A percentile compares a stretch with the other conserved stretches of the same genome.
phyloP scores from a whole-genome alignment of 2,797 vertebrate species.

The Esox lucius region DNA sequence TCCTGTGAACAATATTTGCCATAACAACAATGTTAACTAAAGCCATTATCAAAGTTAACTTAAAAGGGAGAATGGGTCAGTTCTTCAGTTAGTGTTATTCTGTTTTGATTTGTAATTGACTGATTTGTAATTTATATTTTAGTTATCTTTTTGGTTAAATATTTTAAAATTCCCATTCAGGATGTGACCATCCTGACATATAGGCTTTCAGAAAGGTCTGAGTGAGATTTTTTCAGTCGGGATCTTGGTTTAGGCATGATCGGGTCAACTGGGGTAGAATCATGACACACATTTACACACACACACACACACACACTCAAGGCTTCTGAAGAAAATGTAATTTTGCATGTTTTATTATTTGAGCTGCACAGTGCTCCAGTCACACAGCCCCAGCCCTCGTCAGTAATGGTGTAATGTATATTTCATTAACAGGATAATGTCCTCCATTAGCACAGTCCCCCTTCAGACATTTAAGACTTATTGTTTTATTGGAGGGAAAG shows the following conservation, averaged over 20 bases:
- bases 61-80: background rate
- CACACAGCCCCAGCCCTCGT: slow-evolving; percentile 64
- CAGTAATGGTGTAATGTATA: slow-evolving; percentile 84
- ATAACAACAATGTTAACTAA: background rate
- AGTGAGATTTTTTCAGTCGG: slow-evolving; percentile 48
- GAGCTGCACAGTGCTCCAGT: slow-evolving; percentile 80
- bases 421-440: slow-evolving; percentile 88
- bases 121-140: background rate
- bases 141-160: slow-evolving; percentile 48
- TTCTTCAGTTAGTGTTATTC: slow-evolving; percentile 6
- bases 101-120: slow-evolving; percentile 17
- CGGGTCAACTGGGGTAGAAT: background rate
- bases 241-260: background rate
- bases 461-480: slow-evolving; percentile 79
- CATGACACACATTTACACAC: slow-evolving; percentile 4
- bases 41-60: background rate
- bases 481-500: slow-evolving; percentile 65
- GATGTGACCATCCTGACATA: background rate
- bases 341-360: slow-evolving; percentile 87
- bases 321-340: slow-evolving; percentile 77
- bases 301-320: slow-evolving; percentile 45
- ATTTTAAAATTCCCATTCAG: slow-evolving; percentile 65
- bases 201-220: background rate
- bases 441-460: slow-evolving; percentile 81
- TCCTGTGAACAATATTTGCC: background rate